Conservation (phyloP, 2,113 vertebrate genomes). For the Zosterops hypoxanthus region DNA sequence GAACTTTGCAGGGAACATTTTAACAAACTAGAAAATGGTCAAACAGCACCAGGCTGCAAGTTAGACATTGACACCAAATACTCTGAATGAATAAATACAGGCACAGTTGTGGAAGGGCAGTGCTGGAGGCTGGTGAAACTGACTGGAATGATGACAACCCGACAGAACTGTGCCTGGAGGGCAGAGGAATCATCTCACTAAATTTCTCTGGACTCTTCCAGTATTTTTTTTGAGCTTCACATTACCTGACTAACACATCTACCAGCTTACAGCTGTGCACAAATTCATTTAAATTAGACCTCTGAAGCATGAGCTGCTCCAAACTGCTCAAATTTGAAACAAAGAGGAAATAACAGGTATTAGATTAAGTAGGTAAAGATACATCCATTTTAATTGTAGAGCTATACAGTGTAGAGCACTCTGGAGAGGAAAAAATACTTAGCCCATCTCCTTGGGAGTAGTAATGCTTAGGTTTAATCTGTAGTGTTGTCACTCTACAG, state of each 20-base stretch:
- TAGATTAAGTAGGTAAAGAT: neutral
- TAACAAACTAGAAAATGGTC: neutral
- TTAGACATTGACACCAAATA: neutral
- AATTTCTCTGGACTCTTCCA: neutral
- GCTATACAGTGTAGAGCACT: neutral
- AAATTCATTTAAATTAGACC: neutral
- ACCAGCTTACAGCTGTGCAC: neutral
- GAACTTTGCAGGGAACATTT: neutral
- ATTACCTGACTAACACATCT: neutral
- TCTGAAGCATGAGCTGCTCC: neutral
- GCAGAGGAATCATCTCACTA: neutral
- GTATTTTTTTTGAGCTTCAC: neutral
- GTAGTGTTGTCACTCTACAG: neutral
- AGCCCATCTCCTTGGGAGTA: neutral
- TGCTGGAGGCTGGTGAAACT: neutral
- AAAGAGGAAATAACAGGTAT: neutral
- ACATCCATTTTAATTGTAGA: constrained; percentile 10
- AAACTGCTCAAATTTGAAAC: neutral
- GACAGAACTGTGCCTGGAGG: neutral
- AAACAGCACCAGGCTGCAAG: neutral
- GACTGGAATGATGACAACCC: neutral
- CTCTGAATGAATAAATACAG: neutral
- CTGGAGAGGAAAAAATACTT: neutral
- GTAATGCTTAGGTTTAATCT: neutral
- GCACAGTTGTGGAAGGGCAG: neutral